Base-by-base conservation (phyloP, 2,113 vertebrate genomes). In the Alexandromys fortis region DNA sequence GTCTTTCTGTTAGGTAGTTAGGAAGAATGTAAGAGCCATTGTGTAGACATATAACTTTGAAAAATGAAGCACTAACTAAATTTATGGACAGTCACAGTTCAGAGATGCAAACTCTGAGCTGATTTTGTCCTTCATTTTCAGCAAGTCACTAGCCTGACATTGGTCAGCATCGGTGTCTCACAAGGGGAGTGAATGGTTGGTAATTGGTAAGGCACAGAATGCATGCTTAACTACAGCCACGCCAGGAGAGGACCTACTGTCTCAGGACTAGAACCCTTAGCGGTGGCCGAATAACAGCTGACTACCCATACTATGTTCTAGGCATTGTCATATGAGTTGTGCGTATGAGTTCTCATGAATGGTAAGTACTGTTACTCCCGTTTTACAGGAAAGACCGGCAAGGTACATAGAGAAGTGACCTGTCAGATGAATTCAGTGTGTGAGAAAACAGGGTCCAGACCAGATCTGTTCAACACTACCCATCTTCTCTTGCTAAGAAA, bases 311-410 rank as follows among this genome's bases (percentile, higher is more conserved):
- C 12, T 7, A 7, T 26, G 4, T n/a, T 81, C 47, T 68, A 24
- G 81, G 47, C 30, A 12, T n/a, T 33, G 5, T 75, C 75, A 2
- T 38, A 35, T 22, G 47, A 33, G n/a, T 58, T n/a, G 6, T 85
- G 30, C 68, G 4, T 75, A 2, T 73, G 83, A 49, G 14, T 45
- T 86, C 38, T 83, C 22, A 3, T 38, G 42, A 87, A 1, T 7
- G 13, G 61, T 70, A 35, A 35, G 24, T 47, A 16, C 79, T 77
- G 1, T n/a, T 88, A 22, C 6, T 88, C 33, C 17, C 7, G 70
- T 75, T 95, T 87, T 89, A 75, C 63, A 79, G 92, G 78, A 83
- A 58, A 86, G 47, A 49, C 88, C 49, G 67, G 33, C 8, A 86
- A 95, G n/a, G 21, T 8, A 12, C 17, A 4, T 21, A 78, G 76